Evolutionary conservation across 2,888 invertebrate genomes (phyloP).

Genomic region (Nemapogon koenigi): DNA sequence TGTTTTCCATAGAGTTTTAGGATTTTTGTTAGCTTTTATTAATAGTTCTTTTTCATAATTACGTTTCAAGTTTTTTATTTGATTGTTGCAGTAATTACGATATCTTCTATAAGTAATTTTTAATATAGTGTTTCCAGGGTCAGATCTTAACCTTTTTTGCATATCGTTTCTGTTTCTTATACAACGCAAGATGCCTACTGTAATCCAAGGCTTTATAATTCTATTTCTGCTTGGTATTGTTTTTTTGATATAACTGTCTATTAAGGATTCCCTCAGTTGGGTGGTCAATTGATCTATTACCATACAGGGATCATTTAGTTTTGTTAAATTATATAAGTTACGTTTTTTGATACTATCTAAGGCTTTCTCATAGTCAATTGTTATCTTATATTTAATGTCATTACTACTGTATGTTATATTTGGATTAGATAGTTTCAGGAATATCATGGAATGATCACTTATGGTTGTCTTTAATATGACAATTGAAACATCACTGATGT

Average conservation of each 20-base stretch:
- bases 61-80: conserved; percentile 10
- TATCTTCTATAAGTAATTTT: no score
- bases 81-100: no score
- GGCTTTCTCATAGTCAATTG: no score
- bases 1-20: conserved; percentile 8
- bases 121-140: conserved; percentile 5
- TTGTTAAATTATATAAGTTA: background rate
- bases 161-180: conserved; percentile 9
- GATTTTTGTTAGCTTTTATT: background rate
- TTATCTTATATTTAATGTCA: no score
- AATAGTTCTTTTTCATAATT: conserved; percentile 8
- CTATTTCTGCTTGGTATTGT: no score
- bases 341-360: no score
- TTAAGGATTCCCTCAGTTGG: background rate
- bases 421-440: background rate
- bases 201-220: conserved; percentile 14
- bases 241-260: background rate
- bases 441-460: conserved; percentile 11
- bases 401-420: no score
- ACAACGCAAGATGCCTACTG: conserved; percentile 7
- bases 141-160: conserved; percentile 2
- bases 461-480: conserved; percentile 11
- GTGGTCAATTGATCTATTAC: background rate
- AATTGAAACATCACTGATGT: background rate
- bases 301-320: background rate